Evolutionary conservation across 2,113 vertebrate genomes (phyloP), one percentile per base, ranked within the genome.

Genomic region (Penelope pileata): DNA sequence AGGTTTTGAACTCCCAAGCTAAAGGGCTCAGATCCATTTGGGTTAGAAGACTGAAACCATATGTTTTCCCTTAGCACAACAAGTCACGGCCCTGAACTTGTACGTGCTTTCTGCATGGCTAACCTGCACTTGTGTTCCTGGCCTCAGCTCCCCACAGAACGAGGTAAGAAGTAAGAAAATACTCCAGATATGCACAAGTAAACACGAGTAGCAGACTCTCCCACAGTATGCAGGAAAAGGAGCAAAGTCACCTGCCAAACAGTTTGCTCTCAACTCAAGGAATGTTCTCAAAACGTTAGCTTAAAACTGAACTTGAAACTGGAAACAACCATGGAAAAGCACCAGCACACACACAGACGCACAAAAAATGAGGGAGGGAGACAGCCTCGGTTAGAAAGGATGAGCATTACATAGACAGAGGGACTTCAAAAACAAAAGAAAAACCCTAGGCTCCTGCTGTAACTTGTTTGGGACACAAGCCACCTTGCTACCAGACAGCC

Each of bases 391-490:
- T 72, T 85, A 68, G 59, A 48, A 76, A 93, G 66, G 13, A 6
- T n/a, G 16, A 82, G 27, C 42, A 73, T 58, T 64, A 82, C 23
- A 86, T 42, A 83, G 72, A 70, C 75, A 91, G 82, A 91, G 64
- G 86, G 70, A 69, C 54, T 79, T 80, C 2, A 72, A 64, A 94
- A 93, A 34, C 22, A 69, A 86, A 77, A 10, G 2, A 32, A 19
- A 76, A 40, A 88, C 32, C 53, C n/a, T 16, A 63, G 75, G 70
- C 53, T 91, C 82, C 72, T 1, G 5, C 67, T 90, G 34, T 50
- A 83, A 94, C 67, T 83, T 85, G 93, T 77, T 83, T 88, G 59
- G 70, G 87, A 91, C 47, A 94, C 82, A 95, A 91, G 93, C 32
- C 87, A 90, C 59, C 32, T 76, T 91, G 63, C 76, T 63, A 83